A percentile compares a stretch with the other conserved stretches of the same genome.
phyloP scores from a whole-genome alignment of 2,888 invertebrate species.

The Nomada goodeniana region DNA sequence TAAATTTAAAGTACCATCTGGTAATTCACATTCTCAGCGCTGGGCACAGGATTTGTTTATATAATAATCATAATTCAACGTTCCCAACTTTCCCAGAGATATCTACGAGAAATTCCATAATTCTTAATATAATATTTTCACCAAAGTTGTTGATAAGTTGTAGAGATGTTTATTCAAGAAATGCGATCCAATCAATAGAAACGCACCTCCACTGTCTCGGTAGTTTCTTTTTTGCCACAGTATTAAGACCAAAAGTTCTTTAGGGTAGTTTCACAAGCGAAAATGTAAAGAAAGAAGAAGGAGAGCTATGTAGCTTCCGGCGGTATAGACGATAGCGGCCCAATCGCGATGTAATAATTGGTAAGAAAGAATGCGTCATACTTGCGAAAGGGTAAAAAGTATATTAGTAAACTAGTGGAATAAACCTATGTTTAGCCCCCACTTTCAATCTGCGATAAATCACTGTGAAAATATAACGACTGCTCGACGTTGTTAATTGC shows the following conservation, averaged over 20 bases:
- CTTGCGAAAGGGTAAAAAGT: conserved; percentile 62
- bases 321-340: conserved; percentile 61
- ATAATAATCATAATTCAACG: neutral
- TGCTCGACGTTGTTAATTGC: conserved; percentile 76
- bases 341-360: conserved; percentile 72
- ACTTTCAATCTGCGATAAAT: conserved; percentile 73
- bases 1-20: too few relatives aligned
- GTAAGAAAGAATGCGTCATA: conserved; percentile 72
- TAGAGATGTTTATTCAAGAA: neutral
- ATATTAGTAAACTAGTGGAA: conserved; percentile 64
- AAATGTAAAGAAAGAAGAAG: conserved; percentile 64
- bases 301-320: conserved; percentile 55
- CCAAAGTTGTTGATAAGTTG: neutral
- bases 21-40: too few relatives aligned
- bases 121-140: neutral
- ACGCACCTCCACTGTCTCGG: conserved; percentile 6
- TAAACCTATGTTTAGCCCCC: conserved; percentile 40
- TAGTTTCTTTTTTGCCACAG: conserved; percentile 5
- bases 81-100: too few relatives aligned
- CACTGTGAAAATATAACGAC: conserved; percentile 62
- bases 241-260: conserved; percentile 35
- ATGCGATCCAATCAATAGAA: conserved; percentile 19
- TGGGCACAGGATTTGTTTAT: neutral
- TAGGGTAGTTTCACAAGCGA: conserved; percentile 53
- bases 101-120: too few relatives aligned